Percentiles rank a stretch among this genome's conserved stretches.
Conservation (phyloP, 2,113 vertebrate genomes). For the Saccopteryx leptura region DNA sequence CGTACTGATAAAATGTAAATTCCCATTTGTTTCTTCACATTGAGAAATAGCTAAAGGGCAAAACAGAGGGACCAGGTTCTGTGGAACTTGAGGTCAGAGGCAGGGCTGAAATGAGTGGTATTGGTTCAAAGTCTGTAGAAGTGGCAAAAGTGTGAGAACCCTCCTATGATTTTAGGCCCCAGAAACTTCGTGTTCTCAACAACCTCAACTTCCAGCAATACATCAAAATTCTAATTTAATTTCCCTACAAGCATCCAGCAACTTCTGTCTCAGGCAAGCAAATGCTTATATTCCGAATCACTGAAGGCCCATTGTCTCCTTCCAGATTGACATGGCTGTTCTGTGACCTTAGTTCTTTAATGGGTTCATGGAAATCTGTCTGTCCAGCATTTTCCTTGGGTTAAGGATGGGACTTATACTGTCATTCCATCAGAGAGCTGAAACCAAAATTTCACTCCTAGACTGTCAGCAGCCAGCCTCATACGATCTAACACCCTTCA, state of each 20-base stretch:
- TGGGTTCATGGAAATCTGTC: not conserved
- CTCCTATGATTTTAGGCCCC: not conserved
- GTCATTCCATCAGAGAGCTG: not conserved
- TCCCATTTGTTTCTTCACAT: not conserved
- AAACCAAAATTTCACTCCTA: not conserved
- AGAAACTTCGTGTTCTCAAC: constrained; percentile 35
- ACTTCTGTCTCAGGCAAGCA: not conserved
- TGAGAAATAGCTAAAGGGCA: not conserved
- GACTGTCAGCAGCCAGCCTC: not conserved
- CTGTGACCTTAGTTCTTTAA: constrained; percentile 11
- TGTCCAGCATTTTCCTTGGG: not conserved
- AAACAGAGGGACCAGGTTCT: not conserved
- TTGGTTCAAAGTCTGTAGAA: not conserved
- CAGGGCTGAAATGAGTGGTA: not conserved
- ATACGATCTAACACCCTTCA: not conserved
- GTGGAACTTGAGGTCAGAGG: not conserved
- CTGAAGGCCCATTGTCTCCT: not conserved
- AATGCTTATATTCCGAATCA: not conserved
- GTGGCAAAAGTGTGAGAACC: not conserved
- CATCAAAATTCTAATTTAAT: not conserved
- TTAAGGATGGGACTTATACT: not conserved
- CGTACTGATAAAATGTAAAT: not conserved
- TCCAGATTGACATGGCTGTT: not conserved
- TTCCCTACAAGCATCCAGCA: not conserved
- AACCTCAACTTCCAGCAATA: not conserved